Base-by-base conservation (phyloP, 2,113 vertebrate genomes). In the Lucifuga dentata region DNA sequence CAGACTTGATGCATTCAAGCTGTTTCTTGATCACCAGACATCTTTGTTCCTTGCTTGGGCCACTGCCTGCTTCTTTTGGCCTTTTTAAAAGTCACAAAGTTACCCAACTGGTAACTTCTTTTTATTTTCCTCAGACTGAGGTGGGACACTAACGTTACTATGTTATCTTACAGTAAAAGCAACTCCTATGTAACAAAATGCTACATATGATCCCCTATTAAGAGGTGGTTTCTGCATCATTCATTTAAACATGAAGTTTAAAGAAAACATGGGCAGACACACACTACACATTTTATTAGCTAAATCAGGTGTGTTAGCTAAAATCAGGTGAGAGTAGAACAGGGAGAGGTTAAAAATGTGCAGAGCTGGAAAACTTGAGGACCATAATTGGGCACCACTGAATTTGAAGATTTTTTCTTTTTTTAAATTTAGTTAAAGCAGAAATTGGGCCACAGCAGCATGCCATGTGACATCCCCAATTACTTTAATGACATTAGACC, bases 371-470 rank as follows among this genome's bases (percentile, higher is more conserved):
- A n/a, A n/a, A n/a, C n/a, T n/a, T n/a, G n/a, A n/a, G n/a, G n/a
- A n/a, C n/a, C n/a, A n/a, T n/a, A n/a, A n/a, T n/a, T n/a, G n/a
- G n/a, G n/a, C n/a, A n/a, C n/a, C 7, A 39, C 1, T n/a, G 6
- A 13, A 36, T 23, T 11, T 15, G n/a, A n/a, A 11, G 6, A 15
- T 16, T 11, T 15, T 45, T 15, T 39, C 23, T 20, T 33, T 26
- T 15, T 52, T 8, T 29, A 8, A 49, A 5, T 43, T 56, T 11
- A 33, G 21, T 7, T n/a, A 10, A 15, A 23, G 5, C 15, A 35
- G 23, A 52, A 79, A 68, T 23, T 67, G 32, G 55, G 64, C 23
- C 65, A 63, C 11, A 41, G 52, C 23, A 24, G 20, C 23, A 41
- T 12, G 49, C 49, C 5, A 23, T 43, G 35, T 23, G 11, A 46